Evolutionary conservation across 2,888 invertebrate species (phyloP).

Genomic region (Acanthopleura granulata): DNA sequence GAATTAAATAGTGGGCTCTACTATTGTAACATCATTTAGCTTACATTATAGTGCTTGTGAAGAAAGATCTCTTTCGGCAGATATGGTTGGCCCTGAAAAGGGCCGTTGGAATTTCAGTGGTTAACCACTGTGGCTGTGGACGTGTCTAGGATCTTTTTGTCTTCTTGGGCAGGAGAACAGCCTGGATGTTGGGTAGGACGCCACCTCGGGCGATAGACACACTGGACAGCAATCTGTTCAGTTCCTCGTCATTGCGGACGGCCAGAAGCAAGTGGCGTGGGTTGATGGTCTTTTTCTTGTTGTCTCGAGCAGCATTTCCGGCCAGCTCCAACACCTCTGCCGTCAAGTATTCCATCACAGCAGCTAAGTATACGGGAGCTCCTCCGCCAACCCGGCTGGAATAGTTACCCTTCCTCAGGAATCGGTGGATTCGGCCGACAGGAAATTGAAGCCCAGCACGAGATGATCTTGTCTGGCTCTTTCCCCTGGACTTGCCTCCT

Average conservation of each 20-base stretch:
- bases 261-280: constrained; percentile 85
- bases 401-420: constrained; percentile 70
- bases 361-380: constrained; percentile 69
- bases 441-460: constrained; percentile 70
- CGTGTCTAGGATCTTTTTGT: no score
- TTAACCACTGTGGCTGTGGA: no score
- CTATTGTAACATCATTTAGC: no score
- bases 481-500: constrained; percentile 69
- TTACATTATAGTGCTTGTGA: no score
- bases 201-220: constrained; percentile 89
- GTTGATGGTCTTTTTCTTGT: constrained; percentile 80
- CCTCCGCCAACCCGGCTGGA: constrained; percentile 70
- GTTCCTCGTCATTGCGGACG: constrained; percentile 85
- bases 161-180: constrained; percentile 82
- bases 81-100: no score
- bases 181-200: constrained; percentile 85
- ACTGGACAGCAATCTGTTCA: constrained; percentile 81
- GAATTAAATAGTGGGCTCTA: no score
- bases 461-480: constrained; percentile 67
- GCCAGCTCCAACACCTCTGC: constrained; percentile 76
- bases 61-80: no score
- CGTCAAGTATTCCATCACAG: constrained; percentile 72
- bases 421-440: constrained; percentile 69
- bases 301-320: constrained; percentile 62
- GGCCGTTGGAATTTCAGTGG: no score